Conservation (phyloP, 2,888 invertebrate genomes). For the Acrobasis consociella region DNA sequence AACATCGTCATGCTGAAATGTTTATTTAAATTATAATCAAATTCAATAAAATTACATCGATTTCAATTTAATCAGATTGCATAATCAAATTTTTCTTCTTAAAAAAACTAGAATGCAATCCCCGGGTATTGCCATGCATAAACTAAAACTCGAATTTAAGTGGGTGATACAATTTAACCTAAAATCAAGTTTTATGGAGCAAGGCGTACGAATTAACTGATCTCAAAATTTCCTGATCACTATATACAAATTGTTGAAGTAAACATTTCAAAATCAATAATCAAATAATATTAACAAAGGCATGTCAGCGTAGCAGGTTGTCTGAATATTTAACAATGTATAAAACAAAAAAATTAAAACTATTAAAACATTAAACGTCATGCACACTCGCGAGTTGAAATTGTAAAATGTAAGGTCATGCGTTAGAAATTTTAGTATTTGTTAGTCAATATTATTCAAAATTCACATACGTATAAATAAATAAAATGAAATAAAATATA, state of each 20-base stretch:
- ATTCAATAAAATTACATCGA: constrained; percentile 50
- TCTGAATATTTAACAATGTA: constrained; percentile 53
- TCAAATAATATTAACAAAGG: constrained; percentile 52
- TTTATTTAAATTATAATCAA: constrained; percentile 69
- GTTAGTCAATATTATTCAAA: constrained; percentile 80
- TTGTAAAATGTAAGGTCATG: constrained; percentile 73
- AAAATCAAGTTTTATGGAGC: constrained; percentile 77
- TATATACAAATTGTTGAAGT: constrained; percentile 72
- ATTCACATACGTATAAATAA: constrained; percentile 38
- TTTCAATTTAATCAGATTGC: constrained; percentile 65
- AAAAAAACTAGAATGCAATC: constrained; percentile 77
- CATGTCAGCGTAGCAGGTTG: constrained; percentile 65
- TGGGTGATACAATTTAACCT: constrained; percentile 49
- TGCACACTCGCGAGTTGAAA: constrained; percentile 78
- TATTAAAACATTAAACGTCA: constrained; percentile 58
- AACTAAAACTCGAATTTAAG: constrained; percentile 77
- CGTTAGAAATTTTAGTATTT: constrained; percentile 77
- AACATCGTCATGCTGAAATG: constrained; percentile 58
- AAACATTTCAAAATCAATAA: constrained; percentile 62
- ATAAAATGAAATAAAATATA: constrained; percentile 35
- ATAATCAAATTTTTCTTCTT: constrained; percentile 78
- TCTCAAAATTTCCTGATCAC: constrained; percentile 44
- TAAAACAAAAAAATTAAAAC: constrained; percentile 43
- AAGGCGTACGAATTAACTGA: constrained; percentile 63
- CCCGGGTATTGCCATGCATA: constrained; percentile 78